Evolutionary conservation across 1,140 invertebrate genomes (phyloP), one percentile per base, ranked within the genome.

Genomic region (Anoplophora glabripennis): DNA sequence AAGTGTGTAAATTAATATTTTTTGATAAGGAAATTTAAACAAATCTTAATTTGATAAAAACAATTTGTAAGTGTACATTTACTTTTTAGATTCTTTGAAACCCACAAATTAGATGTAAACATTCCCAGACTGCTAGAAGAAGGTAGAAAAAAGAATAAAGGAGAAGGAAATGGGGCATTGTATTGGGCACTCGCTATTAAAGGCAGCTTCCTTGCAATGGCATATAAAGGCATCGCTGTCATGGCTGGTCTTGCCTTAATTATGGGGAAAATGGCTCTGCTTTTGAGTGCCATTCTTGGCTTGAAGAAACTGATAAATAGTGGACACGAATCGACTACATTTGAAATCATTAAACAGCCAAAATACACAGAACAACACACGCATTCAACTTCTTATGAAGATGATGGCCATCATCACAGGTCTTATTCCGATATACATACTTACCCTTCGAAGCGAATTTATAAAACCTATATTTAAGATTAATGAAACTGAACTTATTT

Each of bases 341-440:
- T 90, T 67, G 89, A 91, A 76, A 90, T 92, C 70, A 85, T 92
- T 12, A 91, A 92, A 72, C 86, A 90, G 76, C 89, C 89, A n/a
- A 84, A 90, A 64, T 84, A 89, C 49, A 87, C 84, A 37, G 86
- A 88, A 72, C 83, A 83, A 65, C 87, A 91, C 63, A 86, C 87
- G 4, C 89, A 90, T 68, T 89, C 88, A 1, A 83, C 84, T 7
- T 82, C 83, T 10, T 87, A 88, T 72, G 84, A 87, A 59, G 87
- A 87, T 40, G 83, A 82, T 48, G 80, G 81, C 21, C 82, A 84
- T 70, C 82, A 82, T 63, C 79, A 81, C 12, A 57, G 61, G 42
- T 37, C 51, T 41, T 60, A 66, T 35, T n/a, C n/a, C n/a, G 59
- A 62, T 41, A 17, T 56, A 11, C 21, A 28, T 28, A 2, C 21